A percentile compares a stretch with the other conserved stretches of the same genome.
phyloP scores from a whole-genome alignment of 1,140 invertebrate species.

The Sesamia nonagrioides region DNA sequence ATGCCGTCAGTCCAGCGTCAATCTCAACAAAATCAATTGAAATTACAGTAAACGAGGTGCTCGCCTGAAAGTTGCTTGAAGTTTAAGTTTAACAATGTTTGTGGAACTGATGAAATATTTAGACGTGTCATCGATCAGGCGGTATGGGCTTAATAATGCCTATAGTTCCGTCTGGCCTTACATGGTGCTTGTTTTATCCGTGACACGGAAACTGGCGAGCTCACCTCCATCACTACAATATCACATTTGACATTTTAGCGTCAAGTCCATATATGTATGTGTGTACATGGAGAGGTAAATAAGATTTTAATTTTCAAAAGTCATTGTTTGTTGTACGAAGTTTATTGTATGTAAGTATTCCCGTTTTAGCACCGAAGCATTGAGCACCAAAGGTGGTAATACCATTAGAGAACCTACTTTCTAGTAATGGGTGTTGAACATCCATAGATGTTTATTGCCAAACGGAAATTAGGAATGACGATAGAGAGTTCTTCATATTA shows the following conservation, averaged over 20 bases:
- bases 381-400: too few species aligned
- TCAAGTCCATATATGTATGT: background rate
- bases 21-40: constrained; percentile 43
- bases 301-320: background rate
- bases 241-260: background rate
- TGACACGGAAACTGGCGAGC: background rate
- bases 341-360: too few species aligned
- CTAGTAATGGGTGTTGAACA: too few species aligned
- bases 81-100: constrained; percentile 43
- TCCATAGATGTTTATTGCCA: background rate
- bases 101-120: constrained; percentile 47
- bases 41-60: constrained; percentile 39
- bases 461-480: background rate
- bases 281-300: background rate
- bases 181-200: constrained; percentile 7
- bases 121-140: constrained; percentile 52
- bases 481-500: background rate
- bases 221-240: background rate
- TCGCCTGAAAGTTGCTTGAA: constrained; percentile 42
- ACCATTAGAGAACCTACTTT: too few species aligned
- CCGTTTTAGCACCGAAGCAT: too few species aligned
- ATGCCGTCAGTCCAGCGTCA: constrained; percentile 35
- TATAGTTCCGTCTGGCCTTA: background rate
- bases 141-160: background rate
- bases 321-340: background rate